Conservation (phyloP, 1,140 invertebrate genomes). For the Brachionus paranguensis region DNA sequence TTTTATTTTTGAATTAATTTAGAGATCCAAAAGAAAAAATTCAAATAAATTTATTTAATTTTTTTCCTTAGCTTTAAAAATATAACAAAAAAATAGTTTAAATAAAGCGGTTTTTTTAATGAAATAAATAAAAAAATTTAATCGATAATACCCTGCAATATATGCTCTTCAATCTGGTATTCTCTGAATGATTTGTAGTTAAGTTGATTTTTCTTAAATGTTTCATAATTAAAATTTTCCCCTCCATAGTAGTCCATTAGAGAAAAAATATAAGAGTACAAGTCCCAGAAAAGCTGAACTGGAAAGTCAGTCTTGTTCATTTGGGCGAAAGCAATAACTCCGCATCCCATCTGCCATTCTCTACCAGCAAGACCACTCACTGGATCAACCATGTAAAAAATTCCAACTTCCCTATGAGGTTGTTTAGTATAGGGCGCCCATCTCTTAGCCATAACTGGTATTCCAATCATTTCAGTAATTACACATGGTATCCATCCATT, state of each 20-base stretch:
- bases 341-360: not conserved
- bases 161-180: not conserved
- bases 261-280: not conserved
- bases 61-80: too few species aligned
- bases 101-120: not conserved
- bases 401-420: not conserved
- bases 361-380: not conserved
- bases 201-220: not conserved
- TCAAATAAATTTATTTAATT: not conserved
- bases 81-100: not conserved
- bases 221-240: not conserved
- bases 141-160: not conserved
- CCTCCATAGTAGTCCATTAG: not conserved
- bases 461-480: not conserved
- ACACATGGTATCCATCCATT: not conserved
- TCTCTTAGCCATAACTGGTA: not conserved
- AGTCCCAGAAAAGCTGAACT: not conserved
- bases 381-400: slow-evolving; percentile 21
- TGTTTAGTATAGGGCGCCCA: not conserved
- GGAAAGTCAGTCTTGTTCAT: not conserved
- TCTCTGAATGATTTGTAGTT: not conserved
- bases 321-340: not conserved
- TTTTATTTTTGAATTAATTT: not conserved
- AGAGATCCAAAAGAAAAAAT: not conserved
- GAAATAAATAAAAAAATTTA: not conserved